Base-by-base conservation (phyloP, 2,888 invertebrate genomes). In the Andrena flavipes region DNA sequence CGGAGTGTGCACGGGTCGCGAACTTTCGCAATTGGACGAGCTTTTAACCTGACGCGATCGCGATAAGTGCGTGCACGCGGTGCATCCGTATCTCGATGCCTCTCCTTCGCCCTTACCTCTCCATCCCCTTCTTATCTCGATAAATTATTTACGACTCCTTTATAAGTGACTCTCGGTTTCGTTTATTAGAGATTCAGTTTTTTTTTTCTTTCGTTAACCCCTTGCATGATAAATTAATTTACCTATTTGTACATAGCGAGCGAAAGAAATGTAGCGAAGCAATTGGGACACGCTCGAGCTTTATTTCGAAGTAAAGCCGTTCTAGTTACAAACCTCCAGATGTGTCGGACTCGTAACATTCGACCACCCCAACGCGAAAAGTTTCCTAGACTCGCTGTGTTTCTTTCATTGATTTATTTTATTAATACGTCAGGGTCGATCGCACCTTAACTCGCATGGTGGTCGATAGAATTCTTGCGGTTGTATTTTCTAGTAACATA, bases 21-120 rank as follows among this genome's bases (percentile, higher is more conserved):
- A 35, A n/a, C 13, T 76, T 62, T 29, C 48, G 8, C 16, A 6
- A 16, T 13, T 35, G 0, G 54, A 63, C 42, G 10, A 60, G 35
- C n/a, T 20, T 76, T 69, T 80, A 73, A 80, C 80, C 76, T 76
- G 72, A 60, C 42, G 16, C 30, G 30, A 29, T 26, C 26, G 54
- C 42, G 54, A 23, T 33, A 62, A 62, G 56, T 73, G 70, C 60
- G 75, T 79, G 51, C 79, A 82, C 79, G 82, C 82, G 81, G 82
- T 78, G 56, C 23, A 62, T 60, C 42, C 54, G 63, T 42, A 20
- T 51, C 29, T 48, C 63, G 8, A 7, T 49, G 4, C 2, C 16
- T n/a, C 26, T 42, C 67, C 3, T 20, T n/a, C 4, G 23, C 0
- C 16, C 1, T 2, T 2, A 16, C 16, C 63, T 33, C 6, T 48